Evolutionary conservation across 2,797 vertebrate species (phyloP).

Genomic region (Erpetoichthys calabaricus): DNA sequence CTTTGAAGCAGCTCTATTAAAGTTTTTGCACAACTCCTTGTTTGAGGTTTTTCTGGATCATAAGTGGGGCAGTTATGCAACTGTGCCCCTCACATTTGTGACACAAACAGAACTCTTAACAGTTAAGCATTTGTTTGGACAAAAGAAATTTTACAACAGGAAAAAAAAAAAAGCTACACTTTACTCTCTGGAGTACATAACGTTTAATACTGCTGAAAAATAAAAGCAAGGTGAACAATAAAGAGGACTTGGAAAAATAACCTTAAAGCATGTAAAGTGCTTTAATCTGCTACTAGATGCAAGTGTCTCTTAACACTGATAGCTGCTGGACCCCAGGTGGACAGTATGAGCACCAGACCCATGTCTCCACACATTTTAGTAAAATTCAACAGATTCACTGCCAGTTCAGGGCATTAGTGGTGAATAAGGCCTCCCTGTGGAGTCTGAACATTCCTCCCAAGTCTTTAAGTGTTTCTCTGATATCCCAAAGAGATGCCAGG

Average conservation of each 20-base stretch:
- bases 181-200: slow-evolving; percentile 25
- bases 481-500: no score
- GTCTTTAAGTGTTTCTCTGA: no score
- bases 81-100: slow-evolving; percentile 14
- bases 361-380: not conserved
- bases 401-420: no score
- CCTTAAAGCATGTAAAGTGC: slow-evolving; percentile 52
- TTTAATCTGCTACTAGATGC: slow-evolving; percentile 30
- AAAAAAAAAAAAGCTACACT: slow-evolving; percentile 34
- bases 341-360: slow-evolving; percentile 20
- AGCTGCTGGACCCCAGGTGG: slow-evolving; percentile 7
- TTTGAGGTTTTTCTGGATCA: no score
- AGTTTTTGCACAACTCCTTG: no score
- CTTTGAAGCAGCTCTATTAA: no score
- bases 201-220: slow-evolving; percentile 54
- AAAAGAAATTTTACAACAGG: slow-evolving; percentile 36
- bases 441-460: no score
- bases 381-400: no score
- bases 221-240: slow-evolving; percentile 32
- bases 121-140: slow-evolving; percentile 36
- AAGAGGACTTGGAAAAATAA: slow-evolving; percentile 11
- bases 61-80: no score
- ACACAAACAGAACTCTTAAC: slow-evolving; percentile 29
- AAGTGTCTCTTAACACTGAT: slow-evolving; percentile 1
- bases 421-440: no score